These are phyloP conservation scores for Apamea epomidion DNA, from an alignment of 2,888 invertebrate genomes.

Conservation along the genomic window DNA sequence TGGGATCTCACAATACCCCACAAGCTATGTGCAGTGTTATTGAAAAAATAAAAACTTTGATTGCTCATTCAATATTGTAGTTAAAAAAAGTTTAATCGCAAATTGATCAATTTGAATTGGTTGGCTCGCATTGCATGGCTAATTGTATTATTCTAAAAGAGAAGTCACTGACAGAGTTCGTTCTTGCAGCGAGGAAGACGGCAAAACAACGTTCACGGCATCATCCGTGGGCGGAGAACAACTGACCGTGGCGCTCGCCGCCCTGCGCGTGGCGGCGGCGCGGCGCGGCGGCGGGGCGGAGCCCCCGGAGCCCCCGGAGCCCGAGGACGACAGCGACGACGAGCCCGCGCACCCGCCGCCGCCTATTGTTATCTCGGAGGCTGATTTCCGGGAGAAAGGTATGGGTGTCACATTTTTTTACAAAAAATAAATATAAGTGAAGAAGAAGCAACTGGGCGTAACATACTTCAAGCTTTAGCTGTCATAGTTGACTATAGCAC, in stretches of 20 bases:
- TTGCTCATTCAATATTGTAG: too few species aligned
- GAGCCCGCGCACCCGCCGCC: conserved; percentile 76
- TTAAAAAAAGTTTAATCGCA: too few species aligned
- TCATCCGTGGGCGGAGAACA: conserved; percentile 75
- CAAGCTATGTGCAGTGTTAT: too few species aligned
- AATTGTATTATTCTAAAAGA: too few species aligned
- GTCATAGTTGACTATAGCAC: not conserved
- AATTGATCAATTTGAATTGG: too few species aligned
- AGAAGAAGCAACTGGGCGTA: too few species aligned
- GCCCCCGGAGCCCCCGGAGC: conserved; percentile 44
- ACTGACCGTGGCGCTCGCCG: conserved; percentile 71
- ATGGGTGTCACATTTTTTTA: not conserved
- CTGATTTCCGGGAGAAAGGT: conserved; percentile 87
- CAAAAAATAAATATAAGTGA: too few species aligned
- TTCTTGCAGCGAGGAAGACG: conserved; percentile 73
- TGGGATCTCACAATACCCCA: too few species aligned
- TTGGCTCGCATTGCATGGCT: too few species aligned
- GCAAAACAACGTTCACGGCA: conserved; percentile 73
- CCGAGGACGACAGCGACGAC: conserved; percentile 74
- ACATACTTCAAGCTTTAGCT: too few species aligned
- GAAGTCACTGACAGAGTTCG: not conserved
- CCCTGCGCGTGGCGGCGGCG: conserved; percentile 52
- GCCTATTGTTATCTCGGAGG: conserved; percentile 86
- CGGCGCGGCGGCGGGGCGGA: conserved; percentile 3
- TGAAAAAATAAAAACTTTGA: too few species aligned